Evolutionary conservation across 2,113 vertebrate genomes (phyloP), one percentile per base, ranked within the genome.

Genomic region (Anguilla rostrata): DNA sequence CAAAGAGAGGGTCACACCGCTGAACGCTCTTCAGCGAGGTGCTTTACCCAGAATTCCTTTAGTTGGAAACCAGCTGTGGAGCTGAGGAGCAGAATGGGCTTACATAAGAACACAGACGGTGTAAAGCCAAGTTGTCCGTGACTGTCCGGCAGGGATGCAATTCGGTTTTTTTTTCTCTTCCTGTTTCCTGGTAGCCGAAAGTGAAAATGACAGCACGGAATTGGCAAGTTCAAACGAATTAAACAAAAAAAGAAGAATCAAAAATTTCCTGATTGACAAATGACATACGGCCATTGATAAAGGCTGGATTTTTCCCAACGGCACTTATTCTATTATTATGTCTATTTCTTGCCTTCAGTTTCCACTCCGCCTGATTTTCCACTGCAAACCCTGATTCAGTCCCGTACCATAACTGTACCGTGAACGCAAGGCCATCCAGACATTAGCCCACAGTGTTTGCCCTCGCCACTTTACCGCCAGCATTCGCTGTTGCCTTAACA

Each of bases 391-490:
- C 39, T 87, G 89, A 93, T 93, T 84, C 90, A 88, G 82, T 88
- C 92, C 0, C 92, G 91, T 93, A 92, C 93, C 88, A 87, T 91
- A 91, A 93, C 86, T 92, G 92, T 93, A 94, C 91, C 91, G 91
- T 94, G 90, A 95, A 94, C 86, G 84, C 78, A 93, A 93, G 92
- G 92, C 89, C 91, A 89, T 84, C 90, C 89, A 91, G 89, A 91
- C 89, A 90, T 93, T 91, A 90, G 90, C 86, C 89, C 81, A 80
- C 85, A 87, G 88, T 89, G 81, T 87, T 84, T 88, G 60, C 92
- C 92, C 91, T 86, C 92, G 87, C 85, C 85, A 87, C 87, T 75
- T 87, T 90, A 87, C 22, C 88, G 90, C 89, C 90, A 87, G 90
- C 91, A 91, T 92, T 88, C 88, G 90, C 93, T 89, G 91, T 87